These are phyloP conservation scores for Nomada fucata DNA, from an alignment of 2,888 invertebrate genomes.

Conservation along the genomic window DNA sequence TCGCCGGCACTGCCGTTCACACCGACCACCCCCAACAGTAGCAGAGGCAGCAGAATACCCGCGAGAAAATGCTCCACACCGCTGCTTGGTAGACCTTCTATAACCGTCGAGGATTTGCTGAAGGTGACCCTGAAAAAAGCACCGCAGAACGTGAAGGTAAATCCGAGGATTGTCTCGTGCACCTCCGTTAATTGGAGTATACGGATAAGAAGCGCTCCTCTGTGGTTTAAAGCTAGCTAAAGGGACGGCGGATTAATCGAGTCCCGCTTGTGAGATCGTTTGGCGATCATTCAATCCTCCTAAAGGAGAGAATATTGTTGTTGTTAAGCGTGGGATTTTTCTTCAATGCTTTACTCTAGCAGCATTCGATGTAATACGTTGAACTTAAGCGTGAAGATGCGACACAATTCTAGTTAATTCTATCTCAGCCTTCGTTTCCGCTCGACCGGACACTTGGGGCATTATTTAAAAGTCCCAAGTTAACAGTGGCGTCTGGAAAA, in stretches of 20 bases:
- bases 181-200: constrained; percentile 16
- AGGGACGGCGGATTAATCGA: background rate
- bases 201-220: background rate
- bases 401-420: constrained; percentile 27
- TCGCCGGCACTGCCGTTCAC: constrained; percentile 51
- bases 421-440: constrained; percentile 25
- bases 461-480: constrained; percentile 43
- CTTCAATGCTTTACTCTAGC: background rate
- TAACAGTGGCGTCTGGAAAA: constrained; percentile 6
- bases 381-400: background rate
- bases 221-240: background rate
- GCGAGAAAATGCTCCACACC: constrained; percentile 75
- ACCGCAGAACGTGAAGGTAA: constrained; percentile 75
- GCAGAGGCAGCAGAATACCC: constrained; percentile 64
- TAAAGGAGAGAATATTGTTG: no score
- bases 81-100: constrained; percentile 75
- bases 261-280: background rate
- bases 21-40: constrained; percentile 68
- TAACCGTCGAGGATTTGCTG: constrained; percentile 82
- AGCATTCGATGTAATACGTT: no score
- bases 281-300: no score
- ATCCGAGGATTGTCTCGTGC: background rate
- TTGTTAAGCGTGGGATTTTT: no score
- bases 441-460: constrained; percentile 29
- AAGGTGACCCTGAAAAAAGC: constrained; percentile 82